Evolutionary conservation across 2,797 vertebrate genomes (phyloP), one percentile per base, ranked within the genome.

Genomic region (Galago senegalensis): DNA sequence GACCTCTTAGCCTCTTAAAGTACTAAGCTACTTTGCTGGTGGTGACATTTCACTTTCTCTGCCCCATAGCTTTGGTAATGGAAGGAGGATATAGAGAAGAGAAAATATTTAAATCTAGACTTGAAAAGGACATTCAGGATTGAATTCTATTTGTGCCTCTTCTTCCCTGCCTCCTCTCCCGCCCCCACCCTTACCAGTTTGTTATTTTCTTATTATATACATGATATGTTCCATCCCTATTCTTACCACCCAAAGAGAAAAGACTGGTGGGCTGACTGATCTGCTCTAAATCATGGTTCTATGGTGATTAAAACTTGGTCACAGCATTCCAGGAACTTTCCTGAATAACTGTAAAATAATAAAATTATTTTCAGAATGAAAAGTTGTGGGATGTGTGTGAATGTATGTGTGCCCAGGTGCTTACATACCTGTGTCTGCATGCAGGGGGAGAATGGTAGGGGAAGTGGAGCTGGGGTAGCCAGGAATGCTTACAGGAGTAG

Each of bases 291-390:
- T 61, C n/a, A 82, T 81, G 87, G n/a, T 91, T 79, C 65, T 92
- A 0, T 89, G 34, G 37, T 91, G 72, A 92, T 92, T 80, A 87
- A 46, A 76, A 91, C 46, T 93, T 81, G 75, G 58, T 94, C 77
- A 97, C 73, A 93, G 27, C 67, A 81, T 91, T 73, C 81, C 69
- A 65, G 89, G 58, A 95, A 93, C 77, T 95, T 93, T 89, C 87
- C 96, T 96, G 67, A 97, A 90, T 29, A 95, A 89, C 46, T 97
- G 94, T 96, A 97, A 97, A 94, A 94, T 94, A 97, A 98, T 97
- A 97, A 98, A 97, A 75, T 93, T 97, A 97, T 97, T 97, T 98
- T 98, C 91, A 94, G 93, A 97, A 86, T 94, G 77, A 96, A 81
- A n/a, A 72, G 34, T 34, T 85, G 29, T 58, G 79, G 60, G 53